A percentile compares a stretch with the other conserved stretches of the same genome.
Evolutionary conservation across 2,888 invertebrate genomes (phyloP).

Genomic region (Cyrtodaria siliqua): DNA sequence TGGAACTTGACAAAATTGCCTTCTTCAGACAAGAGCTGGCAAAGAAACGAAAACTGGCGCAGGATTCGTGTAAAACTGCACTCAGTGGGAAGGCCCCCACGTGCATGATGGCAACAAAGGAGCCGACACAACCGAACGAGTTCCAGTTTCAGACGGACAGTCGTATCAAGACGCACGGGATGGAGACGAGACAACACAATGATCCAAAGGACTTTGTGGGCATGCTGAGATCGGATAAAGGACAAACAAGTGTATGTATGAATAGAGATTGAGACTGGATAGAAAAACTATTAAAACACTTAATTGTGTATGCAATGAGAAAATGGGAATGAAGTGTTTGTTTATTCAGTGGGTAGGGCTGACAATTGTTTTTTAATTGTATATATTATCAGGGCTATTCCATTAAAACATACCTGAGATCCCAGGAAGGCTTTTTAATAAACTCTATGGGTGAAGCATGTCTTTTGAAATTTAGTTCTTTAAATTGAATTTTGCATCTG

Average conservation of each 20-base stretch:
- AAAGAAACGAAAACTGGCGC: slow-evolving; percentile 72
- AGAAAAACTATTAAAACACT: no score
- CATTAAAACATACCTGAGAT: no score
- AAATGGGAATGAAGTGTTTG: no score
- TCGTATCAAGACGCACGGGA: slow-evolving; percentile 72
- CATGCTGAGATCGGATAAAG: slow-evolving; percentile 65
- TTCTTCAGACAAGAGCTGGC: slow-evolving; percentile 73
- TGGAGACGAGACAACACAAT: slow-evolving; percentile 50
- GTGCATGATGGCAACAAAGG: slow-evolving; percentile 51
- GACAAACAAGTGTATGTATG: slow-evolving; percentile 50
- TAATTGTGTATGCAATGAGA: no score
- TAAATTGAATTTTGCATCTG: no score
- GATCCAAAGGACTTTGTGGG: slow-evolving; percentile 72
- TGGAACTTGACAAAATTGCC: slow-evolving; percentile 80
- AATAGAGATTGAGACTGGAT: no score
- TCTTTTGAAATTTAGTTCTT: no score
- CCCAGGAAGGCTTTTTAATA: no score
- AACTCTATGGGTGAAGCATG: no score
- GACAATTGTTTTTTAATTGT: no score
- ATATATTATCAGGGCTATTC: no score
- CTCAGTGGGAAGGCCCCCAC: slow-evolving; percentile 57
- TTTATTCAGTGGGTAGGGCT: no score
- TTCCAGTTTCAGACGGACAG: slow-evolving; percentile 81
- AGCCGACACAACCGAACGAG: slow-evolving; percentile 74
- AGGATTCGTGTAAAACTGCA: slow-evolving; percentile 75